Evolutionary conservation across 2,797 vertebrate species (phyloP), one percentile per base, ranked within the genome.

Genomic region (Hoplostethus mediterraneus): DNA sequence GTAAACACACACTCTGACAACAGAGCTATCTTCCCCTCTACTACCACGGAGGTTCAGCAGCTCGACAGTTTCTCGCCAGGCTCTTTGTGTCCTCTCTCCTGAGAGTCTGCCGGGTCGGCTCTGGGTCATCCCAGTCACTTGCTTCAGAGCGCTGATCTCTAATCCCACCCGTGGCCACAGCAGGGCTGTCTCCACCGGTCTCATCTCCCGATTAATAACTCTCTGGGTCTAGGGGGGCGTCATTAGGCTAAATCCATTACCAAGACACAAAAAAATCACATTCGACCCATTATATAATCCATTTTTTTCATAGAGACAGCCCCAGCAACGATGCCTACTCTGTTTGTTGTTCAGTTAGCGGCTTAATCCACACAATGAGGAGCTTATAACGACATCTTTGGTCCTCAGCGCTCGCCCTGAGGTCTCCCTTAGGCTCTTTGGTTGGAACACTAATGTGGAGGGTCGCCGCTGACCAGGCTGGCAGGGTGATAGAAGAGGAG

Each of bases 181-280:
- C 25, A 13, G 42, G 52, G 56, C 72, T 52, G 61, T 62, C 53
- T 57, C 58, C 51, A 58, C 79, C 75, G 81, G 75, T 79, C 72
- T 86, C 72, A 45, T 70, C 82, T 77, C 75, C 76, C 76, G 72
- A 90, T 84, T 91, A 89, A 93, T 92, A 90, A 87, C 73, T 81
- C 80, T 83, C 90, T 88, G 82, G 82, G 71, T 82, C 70, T 71
- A 85, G 70, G 76, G 52, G 83, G 82, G 73, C 65, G 75, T 88
- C 88, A 90, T 92, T 93, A 92, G 81, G 67, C 69, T 83, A 88
- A 93, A 85, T 85, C 86, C 82, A 90, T 90, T 88, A 89, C 58
- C 66, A 81, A 78, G 67, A 82, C 73, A 82, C 66, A 83, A 63
- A 84, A 80, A 80, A 85, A 62, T 74, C 70, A 71, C 83, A 85